Percentiles rank a stretch among this genome's conserved stretches.
Conservation (phyloP, 1,140 invertebrate species). For the Drosophila varians region DNA sequence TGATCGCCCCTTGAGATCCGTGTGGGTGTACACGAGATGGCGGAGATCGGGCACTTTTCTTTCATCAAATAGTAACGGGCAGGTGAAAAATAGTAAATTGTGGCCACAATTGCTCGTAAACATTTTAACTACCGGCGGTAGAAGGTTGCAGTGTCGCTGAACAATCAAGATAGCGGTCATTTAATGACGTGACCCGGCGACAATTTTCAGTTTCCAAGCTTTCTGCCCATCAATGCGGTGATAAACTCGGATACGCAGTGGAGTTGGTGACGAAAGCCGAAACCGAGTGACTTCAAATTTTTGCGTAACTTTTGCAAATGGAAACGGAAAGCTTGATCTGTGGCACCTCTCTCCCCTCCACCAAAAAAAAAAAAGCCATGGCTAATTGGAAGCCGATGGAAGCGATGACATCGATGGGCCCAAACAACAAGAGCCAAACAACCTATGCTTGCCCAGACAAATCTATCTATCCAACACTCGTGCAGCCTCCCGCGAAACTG, state of each 20-base stretch:
- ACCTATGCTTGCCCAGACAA: constrained; percentile 2
- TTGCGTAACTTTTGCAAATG: constrained; percentile 71
- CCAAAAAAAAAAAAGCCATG: constrained; percentile 13
- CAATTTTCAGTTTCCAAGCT: constrained; percentile 55
- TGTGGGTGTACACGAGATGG: constrained; percentile 22
- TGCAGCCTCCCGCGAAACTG: constrained; percentile 29
- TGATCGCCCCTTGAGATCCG: neutral
- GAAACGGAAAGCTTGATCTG: constrained; percentile 53
- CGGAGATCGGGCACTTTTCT: neutral
- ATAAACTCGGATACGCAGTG: constrained; percentile 57
- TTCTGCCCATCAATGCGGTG: constrained; percentile 55
- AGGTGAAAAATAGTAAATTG: constrained; percentile 11
- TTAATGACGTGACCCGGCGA: constrained; percentile 47
- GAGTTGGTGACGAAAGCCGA: constrained; percentile 53
- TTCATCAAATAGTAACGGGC: neutral
- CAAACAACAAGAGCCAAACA: constrained; percentile 38
- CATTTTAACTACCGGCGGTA: constrained; percentile 42
- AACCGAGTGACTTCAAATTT: constrained; percentile 51
- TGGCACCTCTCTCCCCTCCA: constrained; percentile 14
- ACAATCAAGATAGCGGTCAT: constrained; percentile 41
- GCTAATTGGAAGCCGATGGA: constrained; percentile 54
- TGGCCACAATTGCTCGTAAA: constrained; percentile 35
- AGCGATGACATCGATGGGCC: constrained; percentile 51
- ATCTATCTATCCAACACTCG: neutral
- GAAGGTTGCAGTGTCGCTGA: constrained; percentile 23